Conservation (phyloP, 1,140 invertebrate genomes). For the Bombus pascuorum region DNA sequence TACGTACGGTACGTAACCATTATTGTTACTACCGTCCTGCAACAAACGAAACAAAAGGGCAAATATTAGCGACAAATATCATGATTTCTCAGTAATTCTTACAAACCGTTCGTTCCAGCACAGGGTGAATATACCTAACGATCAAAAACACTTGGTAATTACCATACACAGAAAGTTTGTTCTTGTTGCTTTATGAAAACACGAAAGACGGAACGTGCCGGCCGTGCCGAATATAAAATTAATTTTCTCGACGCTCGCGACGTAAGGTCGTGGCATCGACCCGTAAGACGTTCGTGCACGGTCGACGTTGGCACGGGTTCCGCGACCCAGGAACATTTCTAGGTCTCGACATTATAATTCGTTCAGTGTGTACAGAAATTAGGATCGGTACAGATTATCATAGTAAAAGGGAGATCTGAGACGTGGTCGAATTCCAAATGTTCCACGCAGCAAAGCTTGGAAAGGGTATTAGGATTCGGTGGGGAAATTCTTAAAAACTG, state of each 20-base stretch:
- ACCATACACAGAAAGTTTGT: no score
- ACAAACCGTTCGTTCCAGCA: neutral
- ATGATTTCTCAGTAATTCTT: neutral
- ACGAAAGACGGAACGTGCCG: neutral
- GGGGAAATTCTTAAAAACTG: constrained; percentile 22
- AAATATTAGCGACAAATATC: constrained; percentile 1
- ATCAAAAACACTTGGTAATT: no score
- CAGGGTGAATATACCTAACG: no score
- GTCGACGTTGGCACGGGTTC: neutral
- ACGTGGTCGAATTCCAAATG: constrained; percentile 11
- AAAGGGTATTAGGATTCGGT: neutral
- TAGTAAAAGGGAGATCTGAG: constrained; percentile 1
- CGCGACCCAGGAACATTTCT: neutral
- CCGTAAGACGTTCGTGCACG: constrained; percentile 9
- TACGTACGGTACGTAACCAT: constrained; percentile 94
- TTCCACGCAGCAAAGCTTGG: neutral
- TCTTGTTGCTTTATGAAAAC: no score
- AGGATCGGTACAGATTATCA: constrained; percentile 28
- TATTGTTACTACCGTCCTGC: constrained; percentile 91
- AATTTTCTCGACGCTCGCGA: constrained; percentile 9
- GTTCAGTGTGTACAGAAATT: constrained; percentile 25
- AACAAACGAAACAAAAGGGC: constrained; percentile 18
- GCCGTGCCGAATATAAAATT: constrained; percentile 3
- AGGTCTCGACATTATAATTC: constrained; percentile 11
- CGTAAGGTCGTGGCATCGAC: neutral